Base-by-base conservation (phyloP, 2,113 vertebrate genomes). In the Onychostruthus taczanowskii region DNA sequence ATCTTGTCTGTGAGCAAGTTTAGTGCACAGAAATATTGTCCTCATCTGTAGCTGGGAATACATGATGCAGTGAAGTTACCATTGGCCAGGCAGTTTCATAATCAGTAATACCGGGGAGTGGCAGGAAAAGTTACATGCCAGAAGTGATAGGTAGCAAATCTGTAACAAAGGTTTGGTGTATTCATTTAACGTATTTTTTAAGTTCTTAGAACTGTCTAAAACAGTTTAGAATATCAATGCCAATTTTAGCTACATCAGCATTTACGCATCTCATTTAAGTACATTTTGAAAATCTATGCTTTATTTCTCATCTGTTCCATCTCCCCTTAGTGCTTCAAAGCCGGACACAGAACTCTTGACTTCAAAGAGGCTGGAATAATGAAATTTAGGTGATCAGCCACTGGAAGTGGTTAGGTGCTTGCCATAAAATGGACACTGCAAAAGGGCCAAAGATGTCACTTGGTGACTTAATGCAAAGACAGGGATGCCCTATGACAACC, bases 141-240 rank as follows among this genome's bases (percentile, higher is more conserved):
- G 66, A 87, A 23, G 46, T 79, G 84, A 87, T 35, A 92, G 75
- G 58, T 20, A 87, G 69, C 35, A 94, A 93, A 89, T 68, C 61
- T 66, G 41, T 64, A 91, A 87, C 41, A 79, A 68, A 53, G 19
- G 87, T 61, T 94, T 53, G 58, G 35, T 74, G 28, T 46, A 76
- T 85, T 94, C 93, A 89, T 83, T 79, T 68, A 87, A 79, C 49
- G 37, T 67, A 81, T 49, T 76, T 94, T 94, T 95, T 31, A 90
- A 83, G n/a, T 88, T 92, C 85, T 79, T 73, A 79, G 78, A 94
- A 85, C 53, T 79, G 87, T 74, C 94, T 83, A 47, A 74, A 95
- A 58, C 53, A 96, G 78, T 75, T 93, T 52, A 87, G 74, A 91
- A 84, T 94, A 84, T 58, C 78, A 93, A 53, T 64, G 76, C 41